Percentiles rank a stretch among this genome's conserved stretches.
Evolutionary conservation across 2,888 invertebrate genomes (phyloP).

Genomic region (Nomada hirtipes): DNA sequence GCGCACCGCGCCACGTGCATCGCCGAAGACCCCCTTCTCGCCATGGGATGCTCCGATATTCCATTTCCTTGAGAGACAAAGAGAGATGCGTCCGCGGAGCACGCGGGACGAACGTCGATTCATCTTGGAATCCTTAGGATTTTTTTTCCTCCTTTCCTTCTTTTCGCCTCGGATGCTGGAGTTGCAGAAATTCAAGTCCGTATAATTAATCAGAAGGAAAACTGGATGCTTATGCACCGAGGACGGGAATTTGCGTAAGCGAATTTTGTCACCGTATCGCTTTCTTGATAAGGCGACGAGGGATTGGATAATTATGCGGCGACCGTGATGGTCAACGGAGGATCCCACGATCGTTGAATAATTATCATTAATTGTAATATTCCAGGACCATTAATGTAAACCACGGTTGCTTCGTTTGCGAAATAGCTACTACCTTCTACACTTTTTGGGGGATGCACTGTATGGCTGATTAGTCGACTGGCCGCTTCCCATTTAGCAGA

Average conservation of each 20-base stretch:
- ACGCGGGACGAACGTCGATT: conserved; percentile 28
- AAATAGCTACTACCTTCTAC: too few species aligned
- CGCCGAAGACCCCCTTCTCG: conserved; percentile 63
- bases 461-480: not conserved
- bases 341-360: not conserved
- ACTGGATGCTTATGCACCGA: not conserved
- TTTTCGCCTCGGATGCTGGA: not conserved
- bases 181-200: not conserved
- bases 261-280: not conserved
- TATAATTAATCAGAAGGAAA: not conserved
- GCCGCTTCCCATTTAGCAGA: conserved; percentile 14
- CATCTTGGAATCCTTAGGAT: not conserved
- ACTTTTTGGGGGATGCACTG: not conserved
- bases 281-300: not conserved
- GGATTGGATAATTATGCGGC: not conserved
- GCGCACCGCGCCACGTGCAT: conserved; percentile 55
- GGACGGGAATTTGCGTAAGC: not conserved
- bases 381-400: not conserved
- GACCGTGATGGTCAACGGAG: not conserved
- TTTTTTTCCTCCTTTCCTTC: not conserved
- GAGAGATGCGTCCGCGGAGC: conserved; percentile 41
- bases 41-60: conserved; percentile 69
- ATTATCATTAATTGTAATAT: not conserved
- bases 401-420: not conserved
- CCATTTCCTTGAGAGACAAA: conserved; percentile 68